Conservation (phyloP, 2,113 vertebrate species). For the Aegithalos caudatus region DNA sequence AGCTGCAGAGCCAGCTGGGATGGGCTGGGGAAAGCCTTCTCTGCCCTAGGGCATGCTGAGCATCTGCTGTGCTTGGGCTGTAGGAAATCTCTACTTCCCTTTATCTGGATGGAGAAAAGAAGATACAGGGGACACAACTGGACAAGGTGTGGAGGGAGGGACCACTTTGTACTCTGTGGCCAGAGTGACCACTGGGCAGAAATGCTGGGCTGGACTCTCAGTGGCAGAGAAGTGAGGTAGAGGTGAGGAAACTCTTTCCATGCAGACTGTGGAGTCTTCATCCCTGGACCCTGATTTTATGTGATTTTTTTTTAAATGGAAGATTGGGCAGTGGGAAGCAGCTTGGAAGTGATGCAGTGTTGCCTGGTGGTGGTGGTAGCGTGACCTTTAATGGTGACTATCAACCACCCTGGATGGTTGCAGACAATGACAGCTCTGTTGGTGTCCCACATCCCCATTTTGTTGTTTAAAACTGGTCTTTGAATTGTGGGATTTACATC, state of each 20-base stretch:
- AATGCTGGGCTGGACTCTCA: neutral
- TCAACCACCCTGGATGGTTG: neutral
- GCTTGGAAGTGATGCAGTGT: neutral
- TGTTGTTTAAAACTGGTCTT: neutral
- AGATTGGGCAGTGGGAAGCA: neutral
- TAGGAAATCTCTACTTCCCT: neutral
- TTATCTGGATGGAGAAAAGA: neutral
- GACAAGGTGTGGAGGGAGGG: neutral
- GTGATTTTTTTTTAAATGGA: neutral
- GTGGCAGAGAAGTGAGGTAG: rapidly evolving
- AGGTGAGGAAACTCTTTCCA: neutral
- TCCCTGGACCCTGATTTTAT: neutral
- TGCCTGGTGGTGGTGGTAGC: neutral
- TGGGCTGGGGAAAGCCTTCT: neutral
- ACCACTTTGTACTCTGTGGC: rapidly evolving
- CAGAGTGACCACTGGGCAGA: neutral
- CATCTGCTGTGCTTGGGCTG: neutral
- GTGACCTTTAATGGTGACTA: neutral
- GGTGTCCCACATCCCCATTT: neutral
- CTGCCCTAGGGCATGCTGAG: neutral
- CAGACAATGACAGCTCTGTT: neutral
- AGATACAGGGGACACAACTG: neutral
- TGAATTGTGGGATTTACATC: neutral
- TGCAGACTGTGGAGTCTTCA: neutral
- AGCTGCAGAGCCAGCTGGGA: neutral